Evolutionary conservation across 2,113 vertebrate species (phyloP).

Genomic region (Sylvietta virens): DNA sequence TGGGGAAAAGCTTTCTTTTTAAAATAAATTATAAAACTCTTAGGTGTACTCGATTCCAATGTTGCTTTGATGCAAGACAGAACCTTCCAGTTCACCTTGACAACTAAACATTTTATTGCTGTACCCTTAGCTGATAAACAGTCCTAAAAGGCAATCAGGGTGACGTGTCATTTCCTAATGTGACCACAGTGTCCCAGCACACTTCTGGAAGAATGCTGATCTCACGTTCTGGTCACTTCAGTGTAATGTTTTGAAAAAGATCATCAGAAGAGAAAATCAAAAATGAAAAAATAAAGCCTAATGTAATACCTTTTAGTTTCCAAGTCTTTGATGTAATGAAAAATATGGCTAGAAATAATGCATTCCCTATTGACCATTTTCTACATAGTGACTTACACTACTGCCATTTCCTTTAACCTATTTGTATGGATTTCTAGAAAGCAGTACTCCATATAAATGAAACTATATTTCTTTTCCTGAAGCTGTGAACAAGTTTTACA

Average conservation of each 20-base stretch:
- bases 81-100: neutral
- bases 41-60: accelerated
- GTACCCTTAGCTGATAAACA: neutral
- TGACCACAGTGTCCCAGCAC: neutral
- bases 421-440: neutral
- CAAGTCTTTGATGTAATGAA: neutral
- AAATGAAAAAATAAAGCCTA: neutral
- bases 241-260: neutral
- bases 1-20: neutral
- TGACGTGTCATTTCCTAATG: neutral
- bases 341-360: neutral
- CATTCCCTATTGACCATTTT: neutral
- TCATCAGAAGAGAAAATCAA: neutral
- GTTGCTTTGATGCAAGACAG: neutral
- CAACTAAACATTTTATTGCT: neutral
- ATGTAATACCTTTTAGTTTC: neutral
- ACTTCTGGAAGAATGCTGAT: neutral
- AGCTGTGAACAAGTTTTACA: neutral
- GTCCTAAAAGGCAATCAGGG: neutral
- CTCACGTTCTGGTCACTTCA: neutral
- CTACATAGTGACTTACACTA: neutral
- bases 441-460: neutral
- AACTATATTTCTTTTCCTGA: neutral
- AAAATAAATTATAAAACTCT: neutral
- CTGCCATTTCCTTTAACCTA: neutral